Percentiles rank a stretch among this genome's conserved stretches.
Evolutionary conservation across 2,888 invertebrate species (phyloP).

Genomic region (Onthophagus sagittarius): DNA sequence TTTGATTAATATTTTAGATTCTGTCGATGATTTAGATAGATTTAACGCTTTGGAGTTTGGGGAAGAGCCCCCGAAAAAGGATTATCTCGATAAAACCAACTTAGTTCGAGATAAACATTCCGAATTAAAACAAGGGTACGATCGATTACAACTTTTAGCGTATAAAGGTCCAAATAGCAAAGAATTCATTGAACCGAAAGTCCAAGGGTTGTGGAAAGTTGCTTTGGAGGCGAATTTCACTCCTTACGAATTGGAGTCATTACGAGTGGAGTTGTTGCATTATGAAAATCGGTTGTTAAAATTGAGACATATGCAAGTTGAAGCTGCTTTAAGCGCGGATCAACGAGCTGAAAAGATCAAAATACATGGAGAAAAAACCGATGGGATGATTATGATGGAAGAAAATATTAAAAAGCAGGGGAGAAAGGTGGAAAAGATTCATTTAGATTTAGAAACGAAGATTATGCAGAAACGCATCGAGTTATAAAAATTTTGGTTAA

Average conservation of each 20-base stretch:
- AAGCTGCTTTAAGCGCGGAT: constrained; percentile 70
- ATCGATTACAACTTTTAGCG: constrained; percentile 69
- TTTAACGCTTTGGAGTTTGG: constrained; percentile 65
- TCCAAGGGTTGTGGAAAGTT: constrained; percentile 82
- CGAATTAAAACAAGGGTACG: constrained; percentile 73
- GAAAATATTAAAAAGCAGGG: constrained; percentile 80
- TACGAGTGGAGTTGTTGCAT: constrained; percentile 81
- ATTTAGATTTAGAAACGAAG: constrained; percentile 70
- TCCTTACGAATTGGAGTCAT: constrained; percentile 74
- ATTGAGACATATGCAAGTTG: constrained; percentile 75
- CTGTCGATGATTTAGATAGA: constrained; percentile 64
- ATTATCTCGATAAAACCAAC: constrained; percentile 66
- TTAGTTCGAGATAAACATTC: constrained; percentile 70
- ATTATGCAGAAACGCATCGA: constrained; percentile 75
- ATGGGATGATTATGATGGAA: constrained; percentile 62
- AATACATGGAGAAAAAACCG: constrained; percentile 60
- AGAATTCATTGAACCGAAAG: constrained; percentile 89
- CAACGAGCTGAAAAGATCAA: constrained; percentile 60
- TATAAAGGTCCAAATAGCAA: constrained; percentile 74
- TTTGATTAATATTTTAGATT: constrained; percentile 53
- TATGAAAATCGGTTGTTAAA: constrained; percentile 85
- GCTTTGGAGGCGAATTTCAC: constrained; percentile 79
- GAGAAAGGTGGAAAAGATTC: constrained; percentile 81
- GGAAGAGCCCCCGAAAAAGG: constrained; percentile 58
- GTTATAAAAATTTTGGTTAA: constrained; percentile 54